phyloP scores from a whole-genome alignment of 2,797 vertebrate species.

The Gymnoscopelus microlampas region DNA sequence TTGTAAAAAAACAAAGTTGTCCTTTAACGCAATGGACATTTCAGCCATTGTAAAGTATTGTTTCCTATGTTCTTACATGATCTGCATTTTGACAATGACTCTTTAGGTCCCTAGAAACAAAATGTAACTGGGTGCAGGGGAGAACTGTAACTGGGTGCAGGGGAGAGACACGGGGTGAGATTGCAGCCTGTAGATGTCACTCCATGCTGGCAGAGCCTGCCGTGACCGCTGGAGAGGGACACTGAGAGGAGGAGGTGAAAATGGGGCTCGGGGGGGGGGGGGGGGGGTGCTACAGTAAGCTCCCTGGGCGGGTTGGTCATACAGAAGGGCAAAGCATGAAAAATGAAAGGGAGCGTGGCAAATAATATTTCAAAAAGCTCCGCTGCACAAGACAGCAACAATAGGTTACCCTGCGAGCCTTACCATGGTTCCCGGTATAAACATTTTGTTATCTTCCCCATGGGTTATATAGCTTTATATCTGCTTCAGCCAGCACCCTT shows the following conservation, averaged over 20 bases:
- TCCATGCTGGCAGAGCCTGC: conserved; percentile 32
- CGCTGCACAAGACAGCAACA: conserved; percentile 43
- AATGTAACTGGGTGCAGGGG: background rate
- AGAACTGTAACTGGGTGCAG: background rate
- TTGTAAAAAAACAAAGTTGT: too few relatives aligned
- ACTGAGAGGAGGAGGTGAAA: background rate
- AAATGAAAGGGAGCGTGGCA: conserved; percentile 48
- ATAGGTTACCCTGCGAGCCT: conserved; percentile 47
- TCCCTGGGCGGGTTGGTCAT: conserved; percentile 32
- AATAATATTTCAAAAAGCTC: conserved; percentile 58
- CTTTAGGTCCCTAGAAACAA: too few relatives aligned
- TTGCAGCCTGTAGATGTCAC: conserved; percentile 44
- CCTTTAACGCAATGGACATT: too few relatives aligned
- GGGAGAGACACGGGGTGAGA: conserved; percentile 26
- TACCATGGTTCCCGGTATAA: conserved; percentile 28
- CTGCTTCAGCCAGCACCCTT: conserved; percentile 43
- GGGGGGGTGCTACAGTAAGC: conserved; percentile 19
- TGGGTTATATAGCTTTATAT: conserved; percentile 46
- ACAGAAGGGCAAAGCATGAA: conserved; percentile 33
- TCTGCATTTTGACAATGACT: too few relatives aligned
- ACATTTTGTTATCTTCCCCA: conserved; percentile 48
- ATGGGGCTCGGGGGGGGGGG: background rate
- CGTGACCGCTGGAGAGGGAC: conserved; percentile 44
- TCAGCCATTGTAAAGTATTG: too few relatives aligned
- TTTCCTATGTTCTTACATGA: too few relatives aligned